These are phyloP conservation scores for Danio tinwini DNA, from an alignment of 2,797 vertebrate species.

Conservation along the genomic window DNA sequence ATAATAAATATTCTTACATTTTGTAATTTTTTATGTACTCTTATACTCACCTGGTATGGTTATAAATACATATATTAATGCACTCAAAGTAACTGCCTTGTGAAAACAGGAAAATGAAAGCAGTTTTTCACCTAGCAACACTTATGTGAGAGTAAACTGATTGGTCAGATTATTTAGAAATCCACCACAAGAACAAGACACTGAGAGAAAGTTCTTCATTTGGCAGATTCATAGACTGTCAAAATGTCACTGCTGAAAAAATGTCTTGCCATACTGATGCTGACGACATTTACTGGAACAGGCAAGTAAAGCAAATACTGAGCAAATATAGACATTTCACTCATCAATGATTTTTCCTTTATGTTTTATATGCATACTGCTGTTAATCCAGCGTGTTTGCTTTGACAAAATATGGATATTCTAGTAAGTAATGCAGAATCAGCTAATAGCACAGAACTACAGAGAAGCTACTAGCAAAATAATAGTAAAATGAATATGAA, in stretches of 20 bases:
- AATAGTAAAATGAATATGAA: neutral
- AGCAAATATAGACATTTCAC: neutral
- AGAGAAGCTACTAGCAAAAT: neutral
- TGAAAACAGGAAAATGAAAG: neutral
- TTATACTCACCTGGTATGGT: neutral
- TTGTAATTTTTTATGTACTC: neutral
- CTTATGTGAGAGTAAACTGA: neutral
- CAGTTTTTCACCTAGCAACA: slow-evolving; percentile 2
- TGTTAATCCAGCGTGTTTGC: neutral
- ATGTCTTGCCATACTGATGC: neutral
- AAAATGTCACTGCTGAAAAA: neutral
- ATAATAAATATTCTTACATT: neutral
- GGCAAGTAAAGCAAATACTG: neutral
- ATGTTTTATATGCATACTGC: too few relatives aligned
- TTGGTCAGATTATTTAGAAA: neutral
- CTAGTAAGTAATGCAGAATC: neutral
- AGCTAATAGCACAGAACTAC: neutral
- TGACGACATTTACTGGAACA: slow-evolving; percentile 9
- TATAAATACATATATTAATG: too few relatives aligned
- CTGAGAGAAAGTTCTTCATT: neutral
- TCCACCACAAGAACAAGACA: neutral
- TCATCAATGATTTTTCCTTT: neutral
- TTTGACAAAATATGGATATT: neutral
- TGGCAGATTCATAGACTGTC: neutral
- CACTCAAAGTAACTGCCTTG: neutral